These are phyloP conservation scores for Resseliella maxima DNA, from an alignment of 2,888 invertebrate genomes.

Conservation along the genomic window DNA sequence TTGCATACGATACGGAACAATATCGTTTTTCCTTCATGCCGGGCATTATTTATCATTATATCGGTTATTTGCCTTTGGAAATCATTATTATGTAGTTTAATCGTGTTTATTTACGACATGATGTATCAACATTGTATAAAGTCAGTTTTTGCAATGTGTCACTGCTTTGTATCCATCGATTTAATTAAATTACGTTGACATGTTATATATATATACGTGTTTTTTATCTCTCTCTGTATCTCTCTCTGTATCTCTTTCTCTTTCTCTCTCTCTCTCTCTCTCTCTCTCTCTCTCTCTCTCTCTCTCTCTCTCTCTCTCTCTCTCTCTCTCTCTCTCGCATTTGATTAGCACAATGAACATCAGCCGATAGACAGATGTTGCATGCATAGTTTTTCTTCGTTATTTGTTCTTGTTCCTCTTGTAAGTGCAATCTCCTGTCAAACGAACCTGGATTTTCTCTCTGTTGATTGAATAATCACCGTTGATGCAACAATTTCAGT, in stretches of 20 bases:
- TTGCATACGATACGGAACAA: neutral
- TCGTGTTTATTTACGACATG: conserved; percentile 51
- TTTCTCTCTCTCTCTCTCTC: too few relatives aligned
- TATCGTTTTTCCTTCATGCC: neutral
- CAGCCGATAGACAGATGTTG: neutral
- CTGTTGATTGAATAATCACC: conserved; percentile 41
- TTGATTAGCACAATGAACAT: conserved; percentile 15
- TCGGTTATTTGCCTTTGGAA: conserved; percentile 48
- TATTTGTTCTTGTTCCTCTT: neutral
- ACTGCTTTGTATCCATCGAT: neutral
- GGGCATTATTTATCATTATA: conserved; percentile 30
- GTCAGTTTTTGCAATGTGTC: neutral
- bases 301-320: too few relatives aligned
- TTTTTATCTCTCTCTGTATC: too few relatives aligned
- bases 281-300: too few relatives aligned
- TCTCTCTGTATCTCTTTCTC: too few relatives aligned
- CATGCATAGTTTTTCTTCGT: neutral
- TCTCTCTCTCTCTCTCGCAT: too few relatives aligned
- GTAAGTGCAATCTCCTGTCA: neutral
- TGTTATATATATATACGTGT: too few relatives aligned
- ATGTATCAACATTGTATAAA: neutral
- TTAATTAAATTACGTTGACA: conserved; percentile 47
- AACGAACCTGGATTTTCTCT: neutral
- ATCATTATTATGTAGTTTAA: conserved; percentile 14
- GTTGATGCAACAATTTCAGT: conserved; percentile 1